Evolutionary conservation across 64 coral and sea anemone species (phyloP).

Genomic region (Orbicella faveolata): DNA sequence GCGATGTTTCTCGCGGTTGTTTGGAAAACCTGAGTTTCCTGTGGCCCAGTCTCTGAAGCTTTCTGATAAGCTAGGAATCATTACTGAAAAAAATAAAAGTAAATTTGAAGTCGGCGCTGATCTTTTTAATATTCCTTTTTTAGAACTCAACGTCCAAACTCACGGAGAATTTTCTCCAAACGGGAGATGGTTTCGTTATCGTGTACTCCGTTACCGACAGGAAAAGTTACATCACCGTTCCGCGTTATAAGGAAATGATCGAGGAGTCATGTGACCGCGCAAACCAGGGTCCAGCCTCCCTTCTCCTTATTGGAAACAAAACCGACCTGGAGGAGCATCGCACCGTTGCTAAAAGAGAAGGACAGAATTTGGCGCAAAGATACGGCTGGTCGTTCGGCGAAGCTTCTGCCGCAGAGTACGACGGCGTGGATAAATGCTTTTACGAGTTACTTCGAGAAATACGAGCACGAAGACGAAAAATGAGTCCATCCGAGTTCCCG

Average conservation of each 20-base stretch:
- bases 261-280: constrained; percentile 37
- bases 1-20: too few relatives aligned
- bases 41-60: too few relatives aligned
- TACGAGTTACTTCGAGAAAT: constrained; percentile 65
- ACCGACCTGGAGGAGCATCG: constrained; percentile 68
- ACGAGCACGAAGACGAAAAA: constrained; percentile 16
- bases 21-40: too few relatives aligned
- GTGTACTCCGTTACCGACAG: constrained; percentile 73
- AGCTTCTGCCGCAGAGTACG: constrained; percentile 52
- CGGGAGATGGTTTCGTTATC: constrained; percentile 62
- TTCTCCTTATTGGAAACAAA: constrained; percentile 75
- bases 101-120: too few relatives aligned
- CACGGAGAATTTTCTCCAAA: constrained; percentile 56
- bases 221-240: constrained; percentile 64
- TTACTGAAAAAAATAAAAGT: too few relatives aligned
- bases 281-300: constrained; percentile 4
- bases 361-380: constrained; percentile 48
- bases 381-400: constrained; percentile 77
- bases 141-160: constrained; percentile 47
- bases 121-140: constrained; percentile 11
- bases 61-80: too few relatives aligned
- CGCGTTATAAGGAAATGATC: constrained; percentile 62
- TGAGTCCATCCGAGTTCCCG: not conserved
- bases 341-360: constrained; percentile 56
- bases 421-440: constrained; percentile 58